phyloP scores from a whole-genome alignment of 2,797 vertebrate species.

The Furcifer pardalis region DNA sequence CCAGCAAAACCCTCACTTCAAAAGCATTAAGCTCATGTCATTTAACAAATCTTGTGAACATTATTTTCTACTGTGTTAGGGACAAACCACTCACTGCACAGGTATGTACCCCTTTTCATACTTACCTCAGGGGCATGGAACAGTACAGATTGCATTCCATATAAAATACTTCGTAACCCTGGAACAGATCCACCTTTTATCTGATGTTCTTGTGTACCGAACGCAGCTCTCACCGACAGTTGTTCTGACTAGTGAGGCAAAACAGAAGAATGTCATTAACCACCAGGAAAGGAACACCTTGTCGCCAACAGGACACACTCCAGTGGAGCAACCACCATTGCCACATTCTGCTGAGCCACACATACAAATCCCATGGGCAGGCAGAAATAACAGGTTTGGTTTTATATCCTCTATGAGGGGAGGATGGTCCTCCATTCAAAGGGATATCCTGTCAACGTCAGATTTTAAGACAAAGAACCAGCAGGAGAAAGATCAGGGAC shows the following conservation, averaged over 20 bases:
- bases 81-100: background rate
- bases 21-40: background rate
- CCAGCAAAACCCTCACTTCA: background rate
- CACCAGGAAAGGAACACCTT: slow-evolving; percentile 6
- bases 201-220: slow-evolving; percentile 8
- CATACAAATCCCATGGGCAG: background rate
- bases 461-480: too few relatives aligned
- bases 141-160: slow-evolving; percentile 5
- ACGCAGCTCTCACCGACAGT: slow-evolving; percentile 6
- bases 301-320: background rate
- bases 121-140: background rate
- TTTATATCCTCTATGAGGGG: too few relatives aligned
- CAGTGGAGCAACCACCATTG: background rate
- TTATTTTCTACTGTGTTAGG: background rate
- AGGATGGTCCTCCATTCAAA: too few relatives aligned
- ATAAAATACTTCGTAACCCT: background rate
- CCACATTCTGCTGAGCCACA: background rate
- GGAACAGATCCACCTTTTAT: background rate
- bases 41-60: background rate
- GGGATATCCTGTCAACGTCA: too few relatives aligned
- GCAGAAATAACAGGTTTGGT: background rate
- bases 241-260: slow-evolving; percentile 26
- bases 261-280: background rate
- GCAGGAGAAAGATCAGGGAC: too few relatives aligned
- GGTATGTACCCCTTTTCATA: background rate